Conservation (phyloP, 2,888 invertebrate species). For the Chrysotoxum bicinctum region DNA sequence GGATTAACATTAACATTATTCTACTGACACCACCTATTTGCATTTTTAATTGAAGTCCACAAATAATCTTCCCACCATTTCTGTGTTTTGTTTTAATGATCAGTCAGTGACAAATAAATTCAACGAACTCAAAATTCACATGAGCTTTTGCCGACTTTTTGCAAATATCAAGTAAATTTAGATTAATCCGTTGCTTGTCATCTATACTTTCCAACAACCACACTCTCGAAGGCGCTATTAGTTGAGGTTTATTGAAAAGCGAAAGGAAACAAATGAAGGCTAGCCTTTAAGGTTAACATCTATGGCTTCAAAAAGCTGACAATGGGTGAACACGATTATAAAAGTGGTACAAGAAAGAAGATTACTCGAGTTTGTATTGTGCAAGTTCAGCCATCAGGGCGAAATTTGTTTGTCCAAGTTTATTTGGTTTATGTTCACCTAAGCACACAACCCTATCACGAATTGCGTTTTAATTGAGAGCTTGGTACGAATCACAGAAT, state of each 20-base stretch:
- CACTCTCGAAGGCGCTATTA: neutral
- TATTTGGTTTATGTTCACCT: too few species aligned
- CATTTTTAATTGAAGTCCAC: neutral
- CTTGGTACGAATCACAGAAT: too few species aligned
- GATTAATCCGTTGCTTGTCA: neutral
- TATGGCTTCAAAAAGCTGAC: neutral
- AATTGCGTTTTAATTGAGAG: too few species aligned
- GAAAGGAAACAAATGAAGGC: neutral
- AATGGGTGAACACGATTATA: neutral
- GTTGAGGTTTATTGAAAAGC: neutral
- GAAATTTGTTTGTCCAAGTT: too few species aligned
- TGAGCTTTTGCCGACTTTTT: neutral
- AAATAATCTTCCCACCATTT: neutral
- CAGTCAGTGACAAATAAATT: neutral
- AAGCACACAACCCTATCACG: too few species aligned
- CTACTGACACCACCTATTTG: too few species aligned
- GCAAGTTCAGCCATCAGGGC: too few species aligned
- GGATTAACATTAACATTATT: neutral
- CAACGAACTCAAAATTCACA: neutral
- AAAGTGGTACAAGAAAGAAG: neutral
- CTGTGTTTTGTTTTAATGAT: neutral
- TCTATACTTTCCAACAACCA: neutral
- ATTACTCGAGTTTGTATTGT: neutral
- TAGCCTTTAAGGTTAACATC: neutral
- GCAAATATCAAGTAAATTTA: neutral